Conservation (phyloP, 1,140 invertebrate genomes). For the Elysia chlorotica region DNA sequence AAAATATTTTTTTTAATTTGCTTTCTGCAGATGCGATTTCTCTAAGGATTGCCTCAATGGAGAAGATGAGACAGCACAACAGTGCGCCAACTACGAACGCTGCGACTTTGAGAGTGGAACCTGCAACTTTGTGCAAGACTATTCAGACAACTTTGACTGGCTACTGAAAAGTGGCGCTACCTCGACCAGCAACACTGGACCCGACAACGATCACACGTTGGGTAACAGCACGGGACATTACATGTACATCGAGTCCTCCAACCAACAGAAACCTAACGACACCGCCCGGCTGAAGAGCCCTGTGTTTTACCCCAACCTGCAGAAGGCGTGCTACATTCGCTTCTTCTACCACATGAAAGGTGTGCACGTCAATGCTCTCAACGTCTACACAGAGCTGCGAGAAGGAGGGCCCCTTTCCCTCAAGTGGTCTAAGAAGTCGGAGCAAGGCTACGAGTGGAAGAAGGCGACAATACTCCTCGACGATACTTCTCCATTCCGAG, state of each 20-base stretch:
- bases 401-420: not conserved
- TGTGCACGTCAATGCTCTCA: constrained; percentile 36
- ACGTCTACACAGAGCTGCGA: constrained; percentile 21
- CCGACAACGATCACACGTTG: constrained; percentile 73
- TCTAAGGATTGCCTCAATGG: constrained; percentile 47
- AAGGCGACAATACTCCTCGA: not conserved
- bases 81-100: constrained; percentile 44
- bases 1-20: too few species aligned
- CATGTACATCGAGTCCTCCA: constrained; percentile 67
- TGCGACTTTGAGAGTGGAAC: constrained; percentile 75
- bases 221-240: constrained; percentile 67
- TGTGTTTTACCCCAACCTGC: constrained; percentile 35
- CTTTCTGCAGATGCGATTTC: too few species aligned
- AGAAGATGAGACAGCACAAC: constrained; percentile 48
- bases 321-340: constrained; percentile 55
- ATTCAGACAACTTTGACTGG: constrained; percentile 55
- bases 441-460: constrained; percentile 5
- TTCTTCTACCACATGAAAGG: constrained; percentile 57
- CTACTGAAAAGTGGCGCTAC: constrained; percentile 65
- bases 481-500: constrained; percentile 14
- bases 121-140: constrained; percentile 47
- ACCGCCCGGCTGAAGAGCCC: constrained; percentile 70
- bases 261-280: constrained; percentile 66
- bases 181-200: constrained; percentile 68
- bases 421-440: not conserved